phyloP scores from a whole-genome alignment of 2,888 invertebrate species.

The Melieria picta region DNA sequence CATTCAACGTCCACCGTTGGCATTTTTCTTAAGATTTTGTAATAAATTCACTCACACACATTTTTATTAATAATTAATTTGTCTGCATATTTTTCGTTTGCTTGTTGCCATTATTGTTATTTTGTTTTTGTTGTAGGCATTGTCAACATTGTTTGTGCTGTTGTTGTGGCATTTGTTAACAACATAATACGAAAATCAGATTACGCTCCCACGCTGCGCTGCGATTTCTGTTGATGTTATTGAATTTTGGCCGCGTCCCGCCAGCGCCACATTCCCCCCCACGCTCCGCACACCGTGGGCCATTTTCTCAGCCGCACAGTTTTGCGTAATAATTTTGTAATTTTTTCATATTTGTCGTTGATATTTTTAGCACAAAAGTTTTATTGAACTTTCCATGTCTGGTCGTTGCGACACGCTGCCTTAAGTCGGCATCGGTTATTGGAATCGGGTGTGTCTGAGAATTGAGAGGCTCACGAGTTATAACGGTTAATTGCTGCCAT shows the following conservation, averaged over 20 bases:
- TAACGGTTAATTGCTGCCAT: no score
- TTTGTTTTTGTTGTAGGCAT: background rate
- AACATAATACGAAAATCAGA: background rate
- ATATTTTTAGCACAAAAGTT: background rate
- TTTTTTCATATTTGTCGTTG: background rate
- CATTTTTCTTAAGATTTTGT: background rate
- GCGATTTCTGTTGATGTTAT: background rate
- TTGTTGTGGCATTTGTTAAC: background rate
- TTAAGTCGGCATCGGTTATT: no score
- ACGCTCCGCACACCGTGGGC: no score
- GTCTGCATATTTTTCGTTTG: background rate
- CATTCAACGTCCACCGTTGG: background rate
- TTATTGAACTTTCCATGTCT: background rate
- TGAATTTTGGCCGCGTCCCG: background rate
- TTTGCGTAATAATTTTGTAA: constrained; percentile 16
- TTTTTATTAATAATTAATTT: no score
- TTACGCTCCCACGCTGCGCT: constrained; percentile 7
- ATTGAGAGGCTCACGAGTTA: no score
- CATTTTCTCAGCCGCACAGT: background rate
- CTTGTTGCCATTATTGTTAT: background rate
- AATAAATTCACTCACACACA: background rate
- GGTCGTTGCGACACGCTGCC: no score
- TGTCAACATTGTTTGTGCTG: no score
- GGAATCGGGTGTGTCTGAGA: no score
- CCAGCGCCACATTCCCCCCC: no score